phyloP scores from a whole-genome alignment of 2,113 vertebrate genomes.

The Pomatostomus ruficeps region DNA sequence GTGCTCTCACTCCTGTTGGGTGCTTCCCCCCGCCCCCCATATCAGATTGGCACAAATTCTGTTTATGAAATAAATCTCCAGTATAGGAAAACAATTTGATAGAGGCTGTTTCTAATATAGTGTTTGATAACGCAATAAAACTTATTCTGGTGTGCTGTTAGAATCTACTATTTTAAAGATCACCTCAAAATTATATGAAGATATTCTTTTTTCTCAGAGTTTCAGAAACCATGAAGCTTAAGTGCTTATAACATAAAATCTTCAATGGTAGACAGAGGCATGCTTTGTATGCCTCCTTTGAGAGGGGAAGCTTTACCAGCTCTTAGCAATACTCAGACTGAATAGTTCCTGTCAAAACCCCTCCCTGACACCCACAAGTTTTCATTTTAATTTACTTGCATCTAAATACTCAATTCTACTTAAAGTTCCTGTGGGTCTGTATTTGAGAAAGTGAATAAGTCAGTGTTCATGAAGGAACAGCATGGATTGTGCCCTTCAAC shows the following conservation, averaged over 20 bases:
- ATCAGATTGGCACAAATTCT: background rate
- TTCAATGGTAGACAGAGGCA: background rate
- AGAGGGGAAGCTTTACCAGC: background rate
- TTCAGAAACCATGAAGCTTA: background rate
- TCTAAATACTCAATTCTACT: background rate
- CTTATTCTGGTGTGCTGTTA: background rate
- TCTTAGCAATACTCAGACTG: background rate
- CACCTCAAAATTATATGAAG: background rate
- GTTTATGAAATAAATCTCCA: background rate
- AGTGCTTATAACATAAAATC: background rate
- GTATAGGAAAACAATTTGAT: background rate
- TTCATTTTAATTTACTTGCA: background rate
- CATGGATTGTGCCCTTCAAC: background rate
- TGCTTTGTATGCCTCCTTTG: background rate
- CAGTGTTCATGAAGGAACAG: background rate
- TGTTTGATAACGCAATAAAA: background rate
- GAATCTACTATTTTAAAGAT: background rate
- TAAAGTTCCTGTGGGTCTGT: background rate
- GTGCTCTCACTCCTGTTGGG: background rate
- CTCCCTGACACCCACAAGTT: background rate
- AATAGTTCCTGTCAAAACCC: background rate
- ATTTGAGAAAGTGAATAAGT: background rate
- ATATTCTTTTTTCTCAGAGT: background rate
- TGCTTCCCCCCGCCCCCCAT: fast-evolving
- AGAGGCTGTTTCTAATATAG: background rate